Evolutionary conservation across 2,113 vertebrate genomes (phyloP).

Genomic region (Lonchura striata): DNA sequence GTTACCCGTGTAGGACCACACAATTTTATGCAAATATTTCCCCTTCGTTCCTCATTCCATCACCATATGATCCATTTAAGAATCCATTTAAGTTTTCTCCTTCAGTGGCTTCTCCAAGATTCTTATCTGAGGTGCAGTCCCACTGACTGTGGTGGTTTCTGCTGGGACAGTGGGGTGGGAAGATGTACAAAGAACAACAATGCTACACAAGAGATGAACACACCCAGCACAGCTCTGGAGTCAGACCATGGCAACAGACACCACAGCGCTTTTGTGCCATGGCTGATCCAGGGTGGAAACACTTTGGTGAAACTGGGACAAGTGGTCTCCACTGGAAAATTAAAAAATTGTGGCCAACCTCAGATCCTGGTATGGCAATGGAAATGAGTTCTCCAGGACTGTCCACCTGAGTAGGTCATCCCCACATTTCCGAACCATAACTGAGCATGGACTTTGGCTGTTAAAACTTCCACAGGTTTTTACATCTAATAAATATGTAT

Average conservation of each 20-base stretch:
- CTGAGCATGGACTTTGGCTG: neutral
- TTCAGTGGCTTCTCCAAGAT: neutral
- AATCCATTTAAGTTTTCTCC: neutral
- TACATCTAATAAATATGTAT: neutral
- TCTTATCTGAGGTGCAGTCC: neutral
- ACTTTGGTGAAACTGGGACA: neutral
- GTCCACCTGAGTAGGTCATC: neutral
- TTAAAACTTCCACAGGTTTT: neutral
- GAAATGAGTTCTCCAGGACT: neutral
- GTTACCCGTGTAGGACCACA: neutral
- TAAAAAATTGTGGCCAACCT: neutral
- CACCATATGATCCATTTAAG: neutral
- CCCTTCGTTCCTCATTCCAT: neutral
- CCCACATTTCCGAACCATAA: neutral
- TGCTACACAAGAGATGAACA: accelerated
- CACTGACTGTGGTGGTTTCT: neutral
- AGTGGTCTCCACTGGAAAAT: neutral
- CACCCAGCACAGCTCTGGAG: neutral
- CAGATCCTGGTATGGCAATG: neutral
- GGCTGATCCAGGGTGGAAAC: neutral
- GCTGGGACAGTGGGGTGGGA: neutral
- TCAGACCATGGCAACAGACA: neutral
- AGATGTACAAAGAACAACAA: neutral
- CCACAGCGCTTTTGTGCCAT: accelerated
- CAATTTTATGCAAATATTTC: neutral